Conservation (phyloP, 35 echinoderm and acorn worm species). For the Ophioderma brevispina region DNA sequence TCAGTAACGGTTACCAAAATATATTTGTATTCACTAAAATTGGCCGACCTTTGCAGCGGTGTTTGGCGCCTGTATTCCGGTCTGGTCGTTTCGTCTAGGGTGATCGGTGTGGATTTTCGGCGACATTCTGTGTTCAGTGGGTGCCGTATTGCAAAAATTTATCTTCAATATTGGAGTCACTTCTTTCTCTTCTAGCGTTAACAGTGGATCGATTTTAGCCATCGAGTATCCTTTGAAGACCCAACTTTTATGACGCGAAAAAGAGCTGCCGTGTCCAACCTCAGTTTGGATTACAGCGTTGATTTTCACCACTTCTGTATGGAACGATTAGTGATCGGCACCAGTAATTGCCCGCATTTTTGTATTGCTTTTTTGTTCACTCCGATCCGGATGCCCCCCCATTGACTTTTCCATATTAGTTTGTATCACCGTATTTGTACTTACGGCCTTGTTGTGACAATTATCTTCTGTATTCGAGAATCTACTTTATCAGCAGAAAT, state of each 20-base stretch:
- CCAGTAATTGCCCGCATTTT: no score
- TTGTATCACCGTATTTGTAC: neutral
- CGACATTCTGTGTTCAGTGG: neutral
- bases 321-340: neutral
- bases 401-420: neutral
- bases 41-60: constrained; percentile 11
- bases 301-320: neutral
- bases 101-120: neutral
- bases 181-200: neutral
- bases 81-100: neutral
- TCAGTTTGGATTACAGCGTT: neutral
- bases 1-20: neutral
- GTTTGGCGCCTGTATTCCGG: neutral
- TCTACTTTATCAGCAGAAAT: neutral
- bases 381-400: neutral
- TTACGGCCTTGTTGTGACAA: neutral
- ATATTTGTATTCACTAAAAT: neutral
- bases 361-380: neutral
- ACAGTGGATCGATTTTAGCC: constrained; percentile 23
- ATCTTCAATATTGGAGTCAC: neutral
- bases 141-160: neutral
- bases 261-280: neutral
- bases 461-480: neutral
- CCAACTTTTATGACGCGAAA: constrained; percentile 3
- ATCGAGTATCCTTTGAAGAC: constrained; percentile 12